Percentiles rank a stretch among this genome's conserved stretches.
phyloP scores from a whole-genome alignment of 2,888 invertebrate species.

The Entomobrya multifasciata region DNA sequence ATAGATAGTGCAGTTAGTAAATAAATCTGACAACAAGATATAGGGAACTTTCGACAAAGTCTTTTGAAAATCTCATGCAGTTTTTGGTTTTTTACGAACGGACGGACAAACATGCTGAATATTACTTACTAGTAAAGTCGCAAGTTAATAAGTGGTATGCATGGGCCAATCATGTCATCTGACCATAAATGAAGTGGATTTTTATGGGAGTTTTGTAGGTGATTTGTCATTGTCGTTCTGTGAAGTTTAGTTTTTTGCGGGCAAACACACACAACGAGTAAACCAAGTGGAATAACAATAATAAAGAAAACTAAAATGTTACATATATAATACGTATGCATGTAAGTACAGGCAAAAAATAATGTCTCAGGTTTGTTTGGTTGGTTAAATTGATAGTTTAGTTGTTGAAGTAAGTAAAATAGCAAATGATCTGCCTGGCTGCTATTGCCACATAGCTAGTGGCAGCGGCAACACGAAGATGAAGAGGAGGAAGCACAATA shows the following conservation, averaged over 20 bases:
- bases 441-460: not conserved
- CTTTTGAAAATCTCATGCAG: too few species aligned
- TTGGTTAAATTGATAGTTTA: conserved; percentile 13
- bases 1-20: not conserved
- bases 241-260: conserved; percentile 46
- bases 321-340: conserved; percentile 23
- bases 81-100: too few species aligned
- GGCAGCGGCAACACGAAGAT: not conserved
- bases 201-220: conserved; percentile 73
- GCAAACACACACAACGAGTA: conserved; percentile 9
- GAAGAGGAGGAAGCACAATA: conserved; percentile 12
- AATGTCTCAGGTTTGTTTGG: not conserved
- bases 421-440: conserved; percentile 31
- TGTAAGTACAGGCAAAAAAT: not conserved
- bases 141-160: conserved; percentile 8
- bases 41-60: too few species aligned
- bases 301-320: conserved; percentile 16
- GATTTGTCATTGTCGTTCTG: conserved; percentile 72
- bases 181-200: conserved; percentile 72
- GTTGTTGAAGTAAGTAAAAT: conserved; percentile 21
- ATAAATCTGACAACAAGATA: too few species aligned
- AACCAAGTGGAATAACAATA: not conserved
- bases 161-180: conserved; percentile 67
- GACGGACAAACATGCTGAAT: too few species aligned
- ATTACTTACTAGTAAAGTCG: too few species aligned